Base-by-base conservation (phyloP, 2,797 vertebrate species). In the Falco columbarius region DNA sequence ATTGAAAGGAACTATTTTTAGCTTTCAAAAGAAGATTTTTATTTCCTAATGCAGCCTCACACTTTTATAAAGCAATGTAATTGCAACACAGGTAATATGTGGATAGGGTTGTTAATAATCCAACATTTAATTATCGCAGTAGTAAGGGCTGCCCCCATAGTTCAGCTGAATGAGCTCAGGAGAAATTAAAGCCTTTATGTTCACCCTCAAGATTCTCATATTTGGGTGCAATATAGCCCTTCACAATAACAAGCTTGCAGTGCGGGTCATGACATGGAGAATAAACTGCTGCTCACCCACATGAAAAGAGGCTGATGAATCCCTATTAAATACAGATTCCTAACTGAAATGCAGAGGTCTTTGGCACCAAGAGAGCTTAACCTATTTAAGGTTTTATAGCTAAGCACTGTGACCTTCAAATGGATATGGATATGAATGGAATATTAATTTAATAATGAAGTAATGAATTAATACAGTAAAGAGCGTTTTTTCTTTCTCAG, bases 351-450 rank as follows among this genome's bases (percentile, higher is more conserved):
- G 21, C 34, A 23, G 44, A 86, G 7, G 42, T 55, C 27, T 84
- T 81, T 68, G 16, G 7, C 73, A 84, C 62, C 47, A 40, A 42
- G 58, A 54, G 8, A 74, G 29, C 34, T 89, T 81, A 79, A 71
- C 62, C 66, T 84, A 27, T 68, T 79, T 81, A 89, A 86, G 46
- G 7, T 81, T 90, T 89, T 81, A 89, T 66, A 84, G 38, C 62
- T 90, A 79, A 92, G 32, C 24, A 55, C 73, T 67, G 26, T 84
- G 88, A 92, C 85, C 66, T 96, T 96, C 54, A 90, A 75, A 72
- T 34, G 54, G 54, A 32, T 93, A 27, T 47, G 52, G 21, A 51
- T 85, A 38, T 75, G 61, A 56, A n/a, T 26, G 66, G 66, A 93
- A 75, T 81, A 71, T 68, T 81, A 93, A 94, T 90, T 90, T 68